Base-by-base conservation (phyloP, 2,113 vertebrate genomes). In the Trogon melanurus region DNA sequence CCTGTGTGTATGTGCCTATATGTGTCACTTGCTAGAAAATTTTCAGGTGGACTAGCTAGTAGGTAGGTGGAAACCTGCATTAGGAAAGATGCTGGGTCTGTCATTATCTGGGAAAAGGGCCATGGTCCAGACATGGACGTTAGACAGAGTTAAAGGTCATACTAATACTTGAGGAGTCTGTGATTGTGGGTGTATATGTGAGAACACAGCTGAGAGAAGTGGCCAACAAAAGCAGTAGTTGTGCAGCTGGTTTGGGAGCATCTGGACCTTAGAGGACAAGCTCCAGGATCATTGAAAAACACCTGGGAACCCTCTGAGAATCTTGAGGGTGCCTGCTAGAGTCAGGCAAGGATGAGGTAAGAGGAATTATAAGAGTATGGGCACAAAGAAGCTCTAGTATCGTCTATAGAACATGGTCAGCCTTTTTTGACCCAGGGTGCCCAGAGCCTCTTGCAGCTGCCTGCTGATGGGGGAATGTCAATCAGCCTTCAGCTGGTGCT, bases 301-400 rank as follows among this genome's bases (percentile, higher is more conserved):
- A 1, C 26, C n/a, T 44, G 44, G 19, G 18, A 56, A 41, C 2
- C 0, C 0, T n/a, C 22, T 75, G 56, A 73, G 11, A 83, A 54
- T 41, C 10, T 10, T 53, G 21, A 70, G 50, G 16, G 14, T 58
- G 18, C 10, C 50, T 23, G 5, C 29, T 71, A 10, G 23, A 57
- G 23, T 51, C 32, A 62, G 22, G 18, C n/a, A 75, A 76, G 45
- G 21, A 44, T 3, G 5, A 70, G 4, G 6, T 34, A 80, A 70
- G 22, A 13, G 20, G 11, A 54, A 38, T 26, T 20, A 48, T n/a
- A 75, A 45, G 16, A 3, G 5, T 32, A 11, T 30, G 16, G 11
- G 29, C 10, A 23, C 29, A 38, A 72, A 30, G 34, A 61, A 87
- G 3, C 7, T 67, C 22, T 47, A 51, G 17, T 27, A 65, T 3